A percentile compares a stretch with the other conserved stretches of the same genome.
These are phyloP conservation scores for Brachystomella parvula DNA, from an alignment of 1,140 invertebrate species.

Conservation along the genomic window DNA sequence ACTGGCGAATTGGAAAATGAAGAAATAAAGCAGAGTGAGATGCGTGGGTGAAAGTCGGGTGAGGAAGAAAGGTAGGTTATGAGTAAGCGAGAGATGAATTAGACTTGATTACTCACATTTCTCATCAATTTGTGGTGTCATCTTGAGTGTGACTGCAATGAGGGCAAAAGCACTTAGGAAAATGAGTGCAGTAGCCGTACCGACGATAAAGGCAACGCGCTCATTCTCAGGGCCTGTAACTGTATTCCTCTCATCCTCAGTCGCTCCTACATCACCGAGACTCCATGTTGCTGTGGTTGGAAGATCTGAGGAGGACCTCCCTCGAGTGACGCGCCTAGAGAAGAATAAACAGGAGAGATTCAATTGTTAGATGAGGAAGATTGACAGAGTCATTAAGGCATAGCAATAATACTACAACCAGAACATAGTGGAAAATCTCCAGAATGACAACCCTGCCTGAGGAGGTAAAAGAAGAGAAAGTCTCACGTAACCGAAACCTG, in stretches of 20 bases:
- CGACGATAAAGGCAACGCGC: conserved; percentile 31
- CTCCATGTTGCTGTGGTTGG: background rate
- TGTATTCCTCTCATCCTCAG: background rate
- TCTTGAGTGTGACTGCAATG: conserved; percentile 76
- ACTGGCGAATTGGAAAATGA: background rate
- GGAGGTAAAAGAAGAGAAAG: too few relatives aligned
- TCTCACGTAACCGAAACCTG: too few relatives aligned
- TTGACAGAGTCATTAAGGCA: background rate
- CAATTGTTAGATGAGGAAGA: too few relatives aligned
- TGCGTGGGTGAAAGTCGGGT: too few relatives aligned
- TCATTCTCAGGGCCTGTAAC: conserved; percentile 22
- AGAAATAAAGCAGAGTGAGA: too few relatives aligned
- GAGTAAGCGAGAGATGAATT: background rate
- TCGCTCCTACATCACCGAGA: background rate
- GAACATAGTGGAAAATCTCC: too few relatives aligned
- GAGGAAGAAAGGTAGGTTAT: too few relatives aligned
- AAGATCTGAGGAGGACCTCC: background rate
- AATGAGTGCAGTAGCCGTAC: conserved; percentile 30
- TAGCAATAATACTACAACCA: too few relatives aligned
- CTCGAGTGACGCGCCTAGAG: background rate
- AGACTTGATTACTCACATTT: conserved; percentile 65
- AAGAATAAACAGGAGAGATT: background rate
- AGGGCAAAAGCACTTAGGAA: conserved; percentile 47
- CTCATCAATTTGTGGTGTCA: conserved; percentile 85
- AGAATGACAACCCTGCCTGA: too few relatives aligned